phyloP scores from a whole-genome alignment of 1,140 invertebrate species.

The Drosophila novamexicana region DNA sequence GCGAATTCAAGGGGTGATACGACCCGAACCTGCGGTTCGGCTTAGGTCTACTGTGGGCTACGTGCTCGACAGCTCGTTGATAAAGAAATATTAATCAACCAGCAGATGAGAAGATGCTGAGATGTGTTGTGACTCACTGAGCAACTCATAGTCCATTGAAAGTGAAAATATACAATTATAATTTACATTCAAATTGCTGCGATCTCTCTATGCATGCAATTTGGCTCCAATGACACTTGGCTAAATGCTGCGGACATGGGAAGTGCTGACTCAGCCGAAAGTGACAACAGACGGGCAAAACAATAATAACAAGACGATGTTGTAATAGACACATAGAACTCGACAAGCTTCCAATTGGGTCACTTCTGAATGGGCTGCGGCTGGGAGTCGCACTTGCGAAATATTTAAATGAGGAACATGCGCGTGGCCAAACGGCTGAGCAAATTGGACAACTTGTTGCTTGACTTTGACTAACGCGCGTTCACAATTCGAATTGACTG shows the following conservation, averaged over 20 bases:
- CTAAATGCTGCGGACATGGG: constrained; percentile 26
- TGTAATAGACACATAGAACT: constrained; percentile 38
- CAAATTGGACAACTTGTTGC: constrained; percentile 67
- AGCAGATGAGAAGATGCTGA: not conserved
- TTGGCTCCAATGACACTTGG: constrained; percentile 42
- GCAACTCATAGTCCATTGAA: constrained; percentile 22
- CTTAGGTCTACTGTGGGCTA: not conserved
- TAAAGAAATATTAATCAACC: constrained; percentile 14
- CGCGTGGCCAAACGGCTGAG: constrained; percentile 31
- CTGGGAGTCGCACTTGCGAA: constrained; percentile 35
- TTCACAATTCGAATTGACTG: constrained; percentile 53
- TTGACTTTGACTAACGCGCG: constrained; percentile 43
- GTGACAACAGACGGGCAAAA: constrained; percentile 36
- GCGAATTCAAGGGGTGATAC: constrained; percentile 50
- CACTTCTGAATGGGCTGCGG: constrained; percentile 54
- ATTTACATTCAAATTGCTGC: constrained; percentile 42
- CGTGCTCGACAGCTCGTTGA: constrained; percentile 18
- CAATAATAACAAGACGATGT: constrained; percentile 24
- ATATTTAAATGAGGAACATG: constrained; percentile 78
- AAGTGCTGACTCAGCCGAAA: constrained; percentile 41
- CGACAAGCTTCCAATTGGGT: constrained; percentile 56
- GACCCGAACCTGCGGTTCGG: not conserved
- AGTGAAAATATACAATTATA: constrained; percentile 49
- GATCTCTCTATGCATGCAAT: constrained; percentile 9
- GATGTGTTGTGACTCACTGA: constrained; percentile 16